Evolutionary conservation across 1,140 invertebrate species (phyloP), one percentile per base, ranked within the genome.

Genomic region (Helicoverpa armigera): DNA sequence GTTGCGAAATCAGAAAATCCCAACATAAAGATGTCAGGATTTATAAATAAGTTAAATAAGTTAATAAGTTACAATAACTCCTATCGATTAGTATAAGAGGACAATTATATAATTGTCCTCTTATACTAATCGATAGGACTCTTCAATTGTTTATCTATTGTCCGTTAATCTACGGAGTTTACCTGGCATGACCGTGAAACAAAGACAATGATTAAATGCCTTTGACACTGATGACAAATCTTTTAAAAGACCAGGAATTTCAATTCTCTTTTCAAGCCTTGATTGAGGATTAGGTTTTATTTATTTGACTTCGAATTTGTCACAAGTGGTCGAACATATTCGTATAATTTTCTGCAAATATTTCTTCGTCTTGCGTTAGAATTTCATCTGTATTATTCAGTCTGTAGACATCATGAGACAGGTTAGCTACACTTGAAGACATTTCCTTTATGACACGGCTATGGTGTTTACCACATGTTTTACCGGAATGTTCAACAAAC

Each of bases 401-500:
- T 18, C 16, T 1, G 10, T 13, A 18, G 10, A n/a, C 2, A 65
- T 43, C 31, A 16, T 43, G 2, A 5, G 35, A 43, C 14, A 43
- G 4, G 29, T 10, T 29, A 16, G 0, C 11, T 67, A n/a, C 16
- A 50, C 9, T 43, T 43, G 5, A 43, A 9, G 7, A 0, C 3
- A 43, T 43, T 43, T 43, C 35, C 35, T 43, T 43, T 5, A 43
- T 43, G 35, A 43, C 35, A 43, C 5, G 9, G 35, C 35, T 43
- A 43, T 29, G 2, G 13, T n/a, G 18, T 43, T 23, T 13, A 18
- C 61, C 35, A 14, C 14, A 53, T 53, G 50, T 11, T 54, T 72
- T 51, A 54, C 31, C 14, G 69, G 69, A 72, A 72, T 70, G 48
- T 31, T 29, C 53, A 13, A 51, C 51, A 1, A 23, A 51, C 48